phyloP scores from a whole-genome alignment of 2,888 invertebrate species.

The Melolontha melolontha region DNA sequence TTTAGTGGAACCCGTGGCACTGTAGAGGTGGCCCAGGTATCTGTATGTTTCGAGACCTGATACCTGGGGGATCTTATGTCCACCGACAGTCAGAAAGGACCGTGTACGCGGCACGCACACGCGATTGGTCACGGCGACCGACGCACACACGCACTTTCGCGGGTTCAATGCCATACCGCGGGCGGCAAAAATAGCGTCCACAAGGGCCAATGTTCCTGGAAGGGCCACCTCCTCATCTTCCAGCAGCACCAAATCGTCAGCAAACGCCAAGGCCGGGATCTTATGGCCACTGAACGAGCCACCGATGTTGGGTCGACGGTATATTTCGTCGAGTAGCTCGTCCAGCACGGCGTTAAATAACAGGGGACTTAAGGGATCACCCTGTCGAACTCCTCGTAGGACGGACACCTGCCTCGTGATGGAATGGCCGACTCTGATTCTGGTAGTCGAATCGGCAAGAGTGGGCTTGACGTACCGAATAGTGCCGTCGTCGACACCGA shows the following conservation, averaged over 20 bases:
- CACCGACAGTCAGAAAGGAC: slow-evolving; percentile 19
- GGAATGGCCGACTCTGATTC: slow-evolving; percentile 45
- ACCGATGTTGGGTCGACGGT: too few species aligned
- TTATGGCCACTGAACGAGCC: too few species aligned
- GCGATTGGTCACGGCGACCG: slow-evolving; percentile 25
- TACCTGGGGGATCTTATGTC: not conserved
- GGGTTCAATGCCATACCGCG: slow-evolving; percentile 48
- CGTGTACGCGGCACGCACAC: too few species aligned
- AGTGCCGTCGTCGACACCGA: slow-evolving; percentile 56
- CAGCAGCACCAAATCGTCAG: slow-evolving; percentile 60
- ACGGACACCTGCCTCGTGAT: slow-evolving; percentile 44
- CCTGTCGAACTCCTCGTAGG: slow-evolving; percentile 61
- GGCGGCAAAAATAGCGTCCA: slow-evolving; percentile 39
- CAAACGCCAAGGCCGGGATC: too few species aligned
- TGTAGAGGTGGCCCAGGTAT: slow-evolving; percentile 39
- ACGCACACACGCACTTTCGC: too few species aligned
- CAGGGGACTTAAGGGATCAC: slow-evolving; percentile 58
- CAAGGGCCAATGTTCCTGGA: slow-evolving; percentile 49
- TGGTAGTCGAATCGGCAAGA: slow-evolving; percentile 52
- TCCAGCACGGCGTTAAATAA: too few species aligned
- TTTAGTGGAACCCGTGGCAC: slow-evolving; percentile 51
- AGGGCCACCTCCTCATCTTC: slow-evolving; percentile 55
- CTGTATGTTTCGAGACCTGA: slow-evolving; percentile 40
- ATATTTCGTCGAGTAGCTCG: too few species aligned
- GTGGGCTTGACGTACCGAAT: slow-evolving; percentile 53